Percentiles rank a stretch among this genome's conserved stretches.
Conservation (phyloP, 2,797 vertebrate genomes). For the Anomalospiza imberbis region DNA sequence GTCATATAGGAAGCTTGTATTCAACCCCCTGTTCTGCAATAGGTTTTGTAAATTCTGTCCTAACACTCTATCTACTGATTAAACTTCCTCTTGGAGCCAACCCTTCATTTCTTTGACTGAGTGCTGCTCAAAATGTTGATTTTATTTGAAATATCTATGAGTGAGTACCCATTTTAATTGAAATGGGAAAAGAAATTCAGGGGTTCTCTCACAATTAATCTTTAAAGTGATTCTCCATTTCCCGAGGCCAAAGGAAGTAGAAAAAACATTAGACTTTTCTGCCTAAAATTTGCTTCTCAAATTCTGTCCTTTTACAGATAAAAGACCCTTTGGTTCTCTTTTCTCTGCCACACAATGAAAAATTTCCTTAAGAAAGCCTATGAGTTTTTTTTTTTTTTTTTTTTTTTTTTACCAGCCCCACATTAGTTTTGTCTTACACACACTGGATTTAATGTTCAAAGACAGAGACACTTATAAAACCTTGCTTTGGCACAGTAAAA, state of each 20-base stretch:
- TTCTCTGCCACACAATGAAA: conserved; percentile 8
- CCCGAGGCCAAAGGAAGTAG: conserved; percentile 46
- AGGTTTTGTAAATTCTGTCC: neutral
- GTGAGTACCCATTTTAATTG: neutral
- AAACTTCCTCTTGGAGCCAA: neutral
- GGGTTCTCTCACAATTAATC: neutral
- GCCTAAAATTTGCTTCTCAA: conserved; percentile 50
- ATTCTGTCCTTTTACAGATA: conserved; percentile 27
- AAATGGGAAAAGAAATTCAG: conserved; percentile 45
- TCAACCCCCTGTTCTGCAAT: neutral
- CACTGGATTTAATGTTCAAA: conserved; percentile 18
- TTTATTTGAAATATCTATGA: conserved; percentile 8
- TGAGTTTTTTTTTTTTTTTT: neutral
- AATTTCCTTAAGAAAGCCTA: conserved; percentile 32
- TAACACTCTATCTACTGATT: neutral
- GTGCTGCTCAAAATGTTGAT: neutral
- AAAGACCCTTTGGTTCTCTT: conserved; percentile 20
- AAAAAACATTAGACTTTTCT: conserved; percentile 10
- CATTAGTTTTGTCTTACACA: conserved; percentile 32
- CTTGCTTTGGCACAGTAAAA: conserved; percentile 20
- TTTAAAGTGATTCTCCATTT: conserved; percentile 34
- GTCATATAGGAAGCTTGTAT: neutral
- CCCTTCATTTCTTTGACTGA: neutral
- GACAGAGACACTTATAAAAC: conserved; percentile 9
- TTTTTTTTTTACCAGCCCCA: neutral